These are phyloP conservation scores for Hafferia zeledoni DNA, from an alignment of 2,797 vertebrate species.

Conservation along the genomic window DNA sequence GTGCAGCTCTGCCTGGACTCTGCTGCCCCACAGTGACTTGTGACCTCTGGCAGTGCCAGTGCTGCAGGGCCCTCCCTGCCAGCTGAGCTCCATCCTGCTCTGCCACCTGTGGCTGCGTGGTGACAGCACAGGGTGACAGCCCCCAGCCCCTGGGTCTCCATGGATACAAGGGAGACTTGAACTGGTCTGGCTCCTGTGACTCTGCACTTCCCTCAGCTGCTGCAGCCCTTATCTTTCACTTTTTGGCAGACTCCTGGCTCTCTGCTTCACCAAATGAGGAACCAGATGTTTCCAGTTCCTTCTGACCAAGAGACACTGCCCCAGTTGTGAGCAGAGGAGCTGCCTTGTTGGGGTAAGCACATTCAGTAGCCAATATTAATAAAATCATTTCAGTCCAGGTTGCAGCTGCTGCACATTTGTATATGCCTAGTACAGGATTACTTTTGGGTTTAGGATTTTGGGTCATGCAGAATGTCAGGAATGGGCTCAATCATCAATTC, in stretches of 20 bases:
- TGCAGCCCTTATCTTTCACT: background rate
- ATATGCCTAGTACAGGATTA: background rate
- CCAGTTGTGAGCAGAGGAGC: background rate
- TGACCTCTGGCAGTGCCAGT: background rate
- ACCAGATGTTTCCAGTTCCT: slow-evolving; percentile 20
- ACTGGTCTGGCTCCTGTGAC: background rate
- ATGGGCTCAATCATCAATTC: background rate
- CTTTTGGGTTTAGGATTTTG: background rate
- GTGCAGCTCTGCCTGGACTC: background rate
- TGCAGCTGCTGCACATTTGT: background rate
- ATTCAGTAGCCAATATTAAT: background rate
- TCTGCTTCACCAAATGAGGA: background rate
- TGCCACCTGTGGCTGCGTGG: background rate
- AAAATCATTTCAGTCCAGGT: background rate
- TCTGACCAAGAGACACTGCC: background rate
- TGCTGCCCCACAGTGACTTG: background rate
- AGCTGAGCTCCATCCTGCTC: background rate
- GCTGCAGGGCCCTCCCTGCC: background rate
- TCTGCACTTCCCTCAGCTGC: background rate
- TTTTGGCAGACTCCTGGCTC: background rate
- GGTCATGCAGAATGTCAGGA: background rate
- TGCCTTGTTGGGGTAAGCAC: background rate
- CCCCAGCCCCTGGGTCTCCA: background rate
- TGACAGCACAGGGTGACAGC: background rate
- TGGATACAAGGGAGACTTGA: background rate